These are phyloP conservation scores for Torymus tubicola DNA, from an alignment of 2,888 invertebrate genomes.

Conservation along the genomic window DNA sequence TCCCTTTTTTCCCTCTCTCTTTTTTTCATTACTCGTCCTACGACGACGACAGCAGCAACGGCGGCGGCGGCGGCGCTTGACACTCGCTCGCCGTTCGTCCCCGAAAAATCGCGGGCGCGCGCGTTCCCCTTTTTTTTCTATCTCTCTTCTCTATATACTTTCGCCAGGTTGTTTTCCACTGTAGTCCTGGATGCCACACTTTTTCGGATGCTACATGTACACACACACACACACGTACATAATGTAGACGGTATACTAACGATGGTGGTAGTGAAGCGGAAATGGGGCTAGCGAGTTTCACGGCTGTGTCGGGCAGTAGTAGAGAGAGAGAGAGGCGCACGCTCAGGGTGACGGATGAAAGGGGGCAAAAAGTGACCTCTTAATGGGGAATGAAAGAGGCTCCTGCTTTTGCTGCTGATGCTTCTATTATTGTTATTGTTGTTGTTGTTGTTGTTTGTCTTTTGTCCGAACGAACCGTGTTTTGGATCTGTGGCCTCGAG, in stretches of 20 bases:
- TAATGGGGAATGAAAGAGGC: slow-evolving; percentile 10
- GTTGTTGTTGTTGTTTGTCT: neutral
- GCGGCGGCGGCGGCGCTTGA: slow-evolving; percentile 20
- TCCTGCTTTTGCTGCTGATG: neutral
- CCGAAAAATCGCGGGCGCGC: slow-evolving; percentile 27
- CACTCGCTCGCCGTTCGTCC: neutral
- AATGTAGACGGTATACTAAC: too few species aligned
- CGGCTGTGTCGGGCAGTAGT: too few species aligned
- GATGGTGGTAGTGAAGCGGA: too few species aligned
- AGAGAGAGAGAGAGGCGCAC: too few species aligned
- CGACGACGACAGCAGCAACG: neutral
- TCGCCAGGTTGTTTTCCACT: neutral
- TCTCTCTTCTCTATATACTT: neutral
- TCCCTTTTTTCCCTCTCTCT: neutral
- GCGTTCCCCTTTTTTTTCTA: slow-evolving; percentile 9
- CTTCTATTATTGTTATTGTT: neutral
- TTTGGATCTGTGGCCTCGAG: too few species aligned
- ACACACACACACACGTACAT: too few species aligned
- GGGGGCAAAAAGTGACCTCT: slow-evolving; percentile 6
- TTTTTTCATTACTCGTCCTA: slow-evolving; percentile 48
- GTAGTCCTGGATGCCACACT: too few species aligned
- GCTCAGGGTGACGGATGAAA: neutral
- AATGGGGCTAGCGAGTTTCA: too few species aligned
- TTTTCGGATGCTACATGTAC: too few species aligned
- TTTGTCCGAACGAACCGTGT: too few species aligned